A percentile compares a stretch with the other conserved stretches of the same genome.
phyloP scores from a whole-genome alignment of 2,797 vertebrate species.

The Philypnodon macrostomus region DNA sequence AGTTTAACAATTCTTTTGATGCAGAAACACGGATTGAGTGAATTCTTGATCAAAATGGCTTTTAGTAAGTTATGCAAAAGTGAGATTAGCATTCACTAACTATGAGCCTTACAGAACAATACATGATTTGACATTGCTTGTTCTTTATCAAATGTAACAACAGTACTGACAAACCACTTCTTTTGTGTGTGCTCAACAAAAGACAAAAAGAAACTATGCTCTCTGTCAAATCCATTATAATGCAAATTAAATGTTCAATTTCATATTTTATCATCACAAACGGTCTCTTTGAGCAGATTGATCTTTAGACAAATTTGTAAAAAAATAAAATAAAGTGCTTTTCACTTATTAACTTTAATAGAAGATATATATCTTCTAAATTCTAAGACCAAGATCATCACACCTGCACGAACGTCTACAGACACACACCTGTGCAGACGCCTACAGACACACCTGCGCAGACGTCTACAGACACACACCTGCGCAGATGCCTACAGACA shows the following conservation, averaged over 20 bases:
- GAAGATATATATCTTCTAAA: too few relatives aligned
- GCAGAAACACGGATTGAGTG: neutral
- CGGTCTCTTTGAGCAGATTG: neutral
- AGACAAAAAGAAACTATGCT: conserved; percentile 1
- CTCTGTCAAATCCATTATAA: neutral
- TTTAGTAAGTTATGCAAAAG: neutral
- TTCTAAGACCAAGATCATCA: too few relatives aligned
- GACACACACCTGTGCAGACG: too few relatives aligned
- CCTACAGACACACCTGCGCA: too few relatives aligned
- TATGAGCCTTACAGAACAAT: neutral
- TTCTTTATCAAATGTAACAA: neutral
- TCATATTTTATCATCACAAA: neutral
- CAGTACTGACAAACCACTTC: neutral
- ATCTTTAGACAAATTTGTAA: too few relatives aligned
- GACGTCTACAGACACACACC: too few relatives aligned
- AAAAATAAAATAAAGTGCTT: too few relatives aligned
- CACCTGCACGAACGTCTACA: too few relatives aligned
- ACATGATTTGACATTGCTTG: conserved; percentile 1
- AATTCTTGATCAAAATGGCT: neutral
- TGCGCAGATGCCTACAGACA: too few relatives aligned
- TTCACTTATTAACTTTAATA: too few relatives aligned
- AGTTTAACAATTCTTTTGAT: too few relatives aligned
- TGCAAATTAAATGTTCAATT: neutral
- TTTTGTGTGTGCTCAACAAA: conserved; percentile 1
- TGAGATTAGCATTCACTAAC: neutral